Conservation (phyloP, 2,797 vertebrate species). For the Neostethus bicornis region DNA sequence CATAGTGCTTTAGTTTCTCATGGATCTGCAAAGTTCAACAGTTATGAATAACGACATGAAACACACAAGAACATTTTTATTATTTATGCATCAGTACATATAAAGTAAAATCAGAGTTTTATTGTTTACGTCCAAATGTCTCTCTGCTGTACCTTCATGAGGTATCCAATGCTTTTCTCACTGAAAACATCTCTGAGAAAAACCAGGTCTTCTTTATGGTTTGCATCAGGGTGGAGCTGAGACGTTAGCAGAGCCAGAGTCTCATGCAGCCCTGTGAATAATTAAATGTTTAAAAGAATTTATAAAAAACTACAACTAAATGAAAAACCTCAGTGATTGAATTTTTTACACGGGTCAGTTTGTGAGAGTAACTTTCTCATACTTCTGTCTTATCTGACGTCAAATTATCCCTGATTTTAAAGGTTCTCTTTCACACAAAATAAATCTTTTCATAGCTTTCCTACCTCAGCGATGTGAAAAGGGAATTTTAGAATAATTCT, state of each 20-base stretch:
- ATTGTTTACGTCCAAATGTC: too few relatives aligned
- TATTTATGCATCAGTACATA: too few relatives aligned
- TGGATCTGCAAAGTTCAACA: constrained; percentile 84
- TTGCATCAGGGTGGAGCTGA: constrained; percentile 90
- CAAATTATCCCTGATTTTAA: too few relatives aligned
- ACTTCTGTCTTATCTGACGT: too few relatives aligned
- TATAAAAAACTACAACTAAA: background rate
- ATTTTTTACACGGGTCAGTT: too few relatives aligned
- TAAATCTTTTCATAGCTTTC: too few relatives aligned
- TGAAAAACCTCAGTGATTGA: background rate
- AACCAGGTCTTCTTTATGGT: constrained; percentile 90
- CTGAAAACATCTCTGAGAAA: constrained; percentile 91
- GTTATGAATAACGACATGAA: background rate
- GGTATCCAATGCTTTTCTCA: constrained; percentile 88
- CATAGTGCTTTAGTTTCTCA: constrained; percentile 89
- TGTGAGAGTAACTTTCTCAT: too few relatives aligned
- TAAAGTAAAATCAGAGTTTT: too few relatives aligned
- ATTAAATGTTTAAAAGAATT: background rate
- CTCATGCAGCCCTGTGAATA: constrained; percentile 86
- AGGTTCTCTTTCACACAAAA: too few relatives aligned
- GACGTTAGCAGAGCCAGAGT: constrained; percentile 91
- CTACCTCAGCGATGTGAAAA: too few relatives aligned
- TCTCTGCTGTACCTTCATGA: constrained; percentile 86
- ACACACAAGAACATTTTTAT: background rate
- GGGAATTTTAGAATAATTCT: too few relatives aligned